Conservation (phyloP, 2,797 vertebrate species). For the Platyrinchus mystaceus region DNA sequence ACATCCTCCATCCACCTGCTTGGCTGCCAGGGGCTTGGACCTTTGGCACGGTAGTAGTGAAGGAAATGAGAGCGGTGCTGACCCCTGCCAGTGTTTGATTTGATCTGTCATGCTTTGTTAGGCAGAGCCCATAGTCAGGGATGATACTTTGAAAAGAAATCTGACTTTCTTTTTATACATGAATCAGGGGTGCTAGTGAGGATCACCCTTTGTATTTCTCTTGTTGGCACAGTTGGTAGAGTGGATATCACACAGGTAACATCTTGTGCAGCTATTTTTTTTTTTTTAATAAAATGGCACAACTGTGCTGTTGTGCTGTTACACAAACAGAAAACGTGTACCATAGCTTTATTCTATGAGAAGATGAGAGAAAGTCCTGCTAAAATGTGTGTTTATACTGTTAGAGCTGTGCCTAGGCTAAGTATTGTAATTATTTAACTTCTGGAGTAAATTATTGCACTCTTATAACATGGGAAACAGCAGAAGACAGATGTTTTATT, state of each 20-base stretch:
- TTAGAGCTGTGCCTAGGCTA: not conserved
- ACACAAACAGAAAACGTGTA: not conserved
- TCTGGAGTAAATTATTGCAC: not conserved
- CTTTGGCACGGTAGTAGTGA: not conserved
- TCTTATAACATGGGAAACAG: not conserved
- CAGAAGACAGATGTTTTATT: not conserved
- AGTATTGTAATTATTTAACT: not conserved
- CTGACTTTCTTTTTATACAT: not conserved
- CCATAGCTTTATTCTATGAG: not conserved
- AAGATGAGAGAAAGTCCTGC: not conserved
- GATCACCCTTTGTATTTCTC: not conserved
- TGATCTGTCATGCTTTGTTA: not conserved
- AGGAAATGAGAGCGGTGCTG: not conserved
- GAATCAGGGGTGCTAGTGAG: not conserved
- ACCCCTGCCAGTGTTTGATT: not conserved
- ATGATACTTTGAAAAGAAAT: not conserved
- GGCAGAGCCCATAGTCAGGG: not conserved
- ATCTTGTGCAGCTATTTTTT: not conserved
- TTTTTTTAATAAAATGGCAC: not conserved
- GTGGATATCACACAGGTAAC: accelerated
- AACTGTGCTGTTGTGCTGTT: not conserved
- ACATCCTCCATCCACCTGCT: not conserved
- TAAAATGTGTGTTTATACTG: not conserved
- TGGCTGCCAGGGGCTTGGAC: not conserved
- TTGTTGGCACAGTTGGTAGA: not conserved